Percentiles rank a stretch among this genome's conserved stretches.
Conservation (phyloP, 2,113 vertebrate species). For the Ammodytes marinus region DNA sequence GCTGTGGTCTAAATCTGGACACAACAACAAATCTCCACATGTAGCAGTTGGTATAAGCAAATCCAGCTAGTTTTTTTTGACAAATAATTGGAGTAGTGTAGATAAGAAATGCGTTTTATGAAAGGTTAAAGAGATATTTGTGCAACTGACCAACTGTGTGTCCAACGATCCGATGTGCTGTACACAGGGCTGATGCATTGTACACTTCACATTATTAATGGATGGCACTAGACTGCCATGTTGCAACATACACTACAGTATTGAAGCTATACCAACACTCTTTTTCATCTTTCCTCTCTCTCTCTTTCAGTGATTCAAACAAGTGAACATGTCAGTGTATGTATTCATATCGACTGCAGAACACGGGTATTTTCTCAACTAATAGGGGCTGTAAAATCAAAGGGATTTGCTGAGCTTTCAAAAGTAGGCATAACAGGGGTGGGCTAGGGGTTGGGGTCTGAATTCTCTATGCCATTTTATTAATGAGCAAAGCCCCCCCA, state of each 20-base stretch:
- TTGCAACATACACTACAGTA: background rate
- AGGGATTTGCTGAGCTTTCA: background rate
- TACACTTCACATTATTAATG: background rate
- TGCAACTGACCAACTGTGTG: background rate
- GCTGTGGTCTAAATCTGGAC: constrained; percentile 10
- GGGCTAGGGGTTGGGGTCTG: background rate
- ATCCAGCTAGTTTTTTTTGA: constrained; percentile 2
- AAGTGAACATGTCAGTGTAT: background rate
- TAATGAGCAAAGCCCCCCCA: background rate
- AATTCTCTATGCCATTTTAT: background rate
- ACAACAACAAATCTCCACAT: background rate
- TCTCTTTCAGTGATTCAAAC: background rate
- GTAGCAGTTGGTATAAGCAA: background rate
- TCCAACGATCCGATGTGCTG: background rate
- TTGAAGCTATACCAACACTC: too few species aligned
- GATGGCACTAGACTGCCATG: background rate
- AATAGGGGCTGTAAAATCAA: background rate
- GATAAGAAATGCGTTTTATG: background rate
- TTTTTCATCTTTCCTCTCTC: background rate
- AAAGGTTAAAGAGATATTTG: background rate
- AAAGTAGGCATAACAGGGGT: background rate
- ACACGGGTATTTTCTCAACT: background rate
- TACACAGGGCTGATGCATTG: background rate
- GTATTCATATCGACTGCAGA: background rate
- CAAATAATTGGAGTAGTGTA: background rate